These are phyloP conservation scores for Clitarchus hookeri DNA, from an alignment of 2,888 invertebrate genomes.

Conservation along the genomic window DNA sequence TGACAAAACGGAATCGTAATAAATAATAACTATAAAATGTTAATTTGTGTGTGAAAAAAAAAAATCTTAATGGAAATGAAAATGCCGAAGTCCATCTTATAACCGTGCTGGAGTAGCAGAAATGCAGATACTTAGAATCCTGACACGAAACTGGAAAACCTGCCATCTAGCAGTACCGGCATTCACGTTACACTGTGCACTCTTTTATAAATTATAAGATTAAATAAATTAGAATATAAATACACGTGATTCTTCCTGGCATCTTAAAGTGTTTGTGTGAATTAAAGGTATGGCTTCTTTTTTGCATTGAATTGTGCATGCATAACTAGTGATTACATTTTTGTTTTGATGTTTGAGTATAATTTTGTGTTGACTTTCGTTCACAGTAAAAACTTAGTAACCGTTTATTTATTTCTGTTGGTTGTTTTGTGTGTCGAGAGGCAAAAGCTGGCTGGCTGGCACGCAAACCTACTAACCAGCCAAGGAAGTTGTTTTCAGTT, in stretches of 20 bases:
- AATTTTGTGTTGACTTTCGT: conserved; percentile 41
- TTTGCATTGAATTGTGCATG: conserved; percentile 11
- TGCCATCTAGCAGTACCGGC: no score
- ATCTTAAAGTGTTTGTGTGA: background rate
- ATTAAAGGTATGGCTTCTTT: background rate
- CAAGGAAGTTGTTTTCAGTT: conserved; percentile 45
- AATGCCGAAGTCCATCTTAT: no score
- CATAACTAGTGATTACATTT: conserved; percentile 23
- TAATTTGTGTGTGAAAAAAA: no score
- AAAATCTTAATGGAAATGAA: no score
- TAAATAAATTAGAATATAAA: background rate
- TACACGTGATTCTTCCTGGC: background rate
- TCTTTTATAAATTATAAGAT: background rate
- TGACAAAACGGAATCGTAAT: no score
- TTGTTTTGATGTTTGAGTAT: conserved; percentile 20
- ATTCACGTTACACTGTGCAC: no score
- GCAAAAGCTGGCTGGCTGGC: conserved; percentile 43
- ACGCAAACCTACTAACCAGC: conserved; percentile 48
- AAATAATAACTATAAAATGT: no score
- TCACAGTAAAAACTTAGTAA: background rate
- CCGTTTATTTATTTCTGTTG: background rate
- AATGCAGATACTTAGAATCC: no score
- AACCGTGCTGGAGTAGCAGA: no score
- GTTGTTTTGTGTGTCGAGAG: background rate
- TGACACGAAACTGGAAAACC: no score